A percentile compares a stretch with the other conserved stretches of the same genome.
Evolutionary conservation across 37 sponge, comb jelly and placozoan genomes (phyloP).

Genomic region (Ianthella basta): DNA sequence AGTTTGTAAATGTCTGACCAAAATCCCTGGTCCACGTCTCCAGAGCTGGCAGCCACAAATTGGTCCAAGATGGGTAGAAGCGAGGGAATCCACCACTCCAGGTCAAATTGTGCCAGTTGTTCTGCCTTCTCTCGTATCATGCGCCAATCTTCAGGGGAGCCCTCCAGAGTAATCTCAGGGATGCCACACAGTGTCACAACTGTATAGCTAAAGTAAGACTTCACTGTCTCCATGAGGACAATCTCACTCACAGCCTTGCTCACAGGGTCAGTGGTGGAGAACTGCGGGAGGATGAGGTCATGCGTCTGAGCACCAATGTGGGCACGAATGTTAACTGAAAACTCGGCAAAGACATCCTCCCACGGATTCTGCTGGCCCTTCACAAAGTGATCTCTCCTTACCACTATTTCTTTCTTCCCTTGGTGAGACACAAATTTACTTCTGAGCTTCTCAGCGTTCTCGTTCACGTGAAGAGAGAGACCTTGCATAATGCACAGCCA

Average conservation of each 20-base stretch:
- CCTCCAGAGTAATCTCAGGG: constrained; percentile 67
- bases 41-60: constrained; percentile 54
- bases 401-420: constrained; percentile 31
- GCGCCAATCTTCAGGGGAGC: constrained; percentile 60
- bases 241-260: constrained; percentile 60
- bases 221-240: constrained; percentile 53
- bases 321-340: constrained; percentile 49
- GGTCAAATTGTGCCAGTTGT: constrained; percentile 41
- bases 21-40: constrained; percentile 44
- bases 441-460: constrained; percentile 58
- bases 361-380: constrained; percentile 59
- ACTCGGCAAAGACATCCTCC: constrained; percentile 56
- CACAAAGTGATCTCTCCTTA: constrained; percentile 40
- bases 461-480: constrained; percentile 47
- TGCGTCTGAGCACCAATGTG: constrained; percentile 46
- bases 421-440: constrained; percentile 59
- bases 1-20: constrained; percentile 57
- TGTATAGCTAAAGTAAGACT: constrained; percentile 49
- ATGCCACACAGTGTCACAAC: constrained; percentile 47
- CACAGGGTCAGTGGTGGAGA: constrained; percentile 60
- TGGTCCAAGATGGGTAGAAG: constrained; percentile 49
- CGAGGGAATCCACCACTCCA: constrained; percentile 55
- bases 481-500: constrained; percentile 62
- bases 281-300: constrained; percentile 38
- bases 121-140: constrained; percentile 40